These are phyloP conservation scores for Tetragnatha versicolor DNA, from an alignment of 1,140 invertebrate genomes.

Conservation along the genomic window DNA sequence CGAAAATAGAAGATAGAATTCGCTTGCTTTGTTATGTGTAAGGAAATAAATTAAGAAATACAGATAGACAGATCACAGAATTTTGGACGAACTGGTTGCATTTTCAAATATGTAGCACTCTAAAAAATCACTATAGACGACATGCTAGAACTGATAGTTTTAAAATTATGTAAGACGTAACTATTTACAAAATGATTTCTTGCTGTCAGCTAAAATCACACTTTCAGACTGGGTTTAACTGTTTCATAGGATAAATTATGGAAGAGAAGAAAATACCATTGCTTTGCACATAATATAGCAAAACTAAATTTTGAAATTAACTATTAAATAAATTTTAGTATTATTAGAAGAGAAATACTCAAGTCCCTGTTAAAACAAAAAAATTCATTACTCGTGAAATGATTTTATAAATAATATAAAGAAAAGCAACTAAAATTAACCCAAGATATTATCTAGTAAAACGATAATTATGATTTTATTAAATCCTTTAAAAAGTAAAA, in stretches of 20 bases:
- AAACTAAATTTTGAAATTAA: too few relatives aligned
- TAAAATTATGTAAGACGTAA: background rate
- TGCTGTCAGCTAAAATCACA: slow-evolving; percentile 26
- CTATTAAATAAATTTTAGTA: too few relatives aligned
- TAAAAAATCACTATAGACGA: slow-evolving; percentile 47
- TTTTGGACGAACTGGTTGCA: slow-evolving; percentile 54
- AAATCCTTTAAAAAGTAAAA: too few relatives aligned
- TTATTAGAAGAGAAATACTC: too few relatives aligned
- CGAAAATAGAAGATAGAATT: slow-evolving; percentile 56
- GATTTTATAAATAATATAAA: too few relatives aligned
- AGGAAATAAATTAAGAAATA: slow-evolving; percentile 50
- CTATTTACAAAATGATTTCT: slow-evolving; percentile 46
- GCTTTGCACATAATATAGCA: too few relatives aligned
- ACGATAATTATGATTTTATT: too few relatives aligned
- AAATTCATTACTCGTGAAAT: too few relatives aligned
- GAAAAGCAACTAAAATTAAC: too few relatives aligned
- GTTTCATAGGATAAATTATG: background rate
- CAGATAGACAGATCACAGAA: slow-evolving; percentile 55
- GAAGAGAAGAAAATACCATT: too few relatives aligned
- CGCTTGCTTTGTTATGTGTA: slow-evolving; percentile 49
- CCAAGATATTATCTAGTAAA: too few relatives aligned
- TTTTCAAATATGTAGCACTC: slow-evolving; percentile 44
- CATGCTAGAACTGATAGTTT: slow-evolving; percentile 40
- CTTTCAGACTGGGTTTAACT: background rate
- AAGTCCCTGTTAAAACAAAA: too few relatives aligned